Conservation (phyloP, 2,797 vertebrate genomes). For the Sebastes matsubarae region DNA sequence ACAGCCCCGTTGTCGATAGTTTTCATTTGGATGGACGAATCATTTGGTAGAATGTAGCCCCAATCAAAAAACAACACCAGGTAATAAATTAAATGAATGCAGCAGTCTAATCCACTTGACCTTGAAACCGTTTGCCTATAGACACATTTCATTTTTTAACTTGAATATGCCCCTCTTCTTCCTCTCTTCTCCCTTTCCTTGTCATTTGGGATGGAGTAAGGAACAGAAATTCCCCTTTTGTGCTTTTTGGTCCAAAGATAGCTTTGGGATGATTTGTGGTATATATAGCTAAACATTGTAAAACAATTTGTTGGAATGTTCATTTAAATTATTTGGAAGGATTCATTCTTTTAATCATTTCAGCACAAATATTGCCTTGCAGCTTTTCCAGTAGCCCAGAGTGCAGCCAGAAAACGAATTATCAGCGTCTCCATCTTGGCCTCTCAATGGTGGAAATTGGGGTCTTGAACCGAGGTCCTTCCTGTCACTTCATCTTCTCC, state of each 20-base stretch:
- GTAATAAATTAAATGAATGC: not conserved
- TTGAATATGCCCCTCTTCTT: not conserved
- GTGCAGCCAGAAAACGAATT: not conserved
- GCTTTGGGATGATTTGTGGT: not conserved
- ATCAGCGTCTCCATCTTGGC: not conserved
- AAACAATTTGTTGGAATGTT: not conserved
- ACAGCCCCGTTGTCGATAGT: not conserved
- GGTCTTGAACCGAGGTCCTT: not conserved
- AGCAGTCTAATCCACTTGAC: not conserved
- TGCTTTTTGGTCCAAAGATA: not conserved
- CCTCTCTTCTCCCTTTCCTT: not conserved
- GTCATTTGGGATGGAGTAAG: not conserved
- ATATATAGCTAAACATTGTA: not conserved
- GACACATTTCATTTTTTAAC: not conserved
- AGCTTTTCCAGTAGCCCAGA: not conserved
- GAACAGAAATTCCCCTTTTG: not conserved
- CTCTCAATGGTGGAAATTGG: not conserved
- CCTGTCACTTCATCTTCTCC: not conserved
- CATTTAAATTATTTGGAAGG: not conserved
- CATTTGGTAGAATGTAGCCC: not conserved
- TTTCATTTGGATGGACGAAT: not conserved
- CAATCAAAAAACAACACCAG: not conserved
- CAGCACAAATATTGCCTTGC: not conserved
- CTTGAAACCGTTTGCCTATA: not conserved
- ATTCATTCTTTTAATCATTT: not conserved